Evolutionary conservation across 2,113 vertebrate genomes (phyloP).

Genomic region (Chroicocephalus ridibundus): DNA sequence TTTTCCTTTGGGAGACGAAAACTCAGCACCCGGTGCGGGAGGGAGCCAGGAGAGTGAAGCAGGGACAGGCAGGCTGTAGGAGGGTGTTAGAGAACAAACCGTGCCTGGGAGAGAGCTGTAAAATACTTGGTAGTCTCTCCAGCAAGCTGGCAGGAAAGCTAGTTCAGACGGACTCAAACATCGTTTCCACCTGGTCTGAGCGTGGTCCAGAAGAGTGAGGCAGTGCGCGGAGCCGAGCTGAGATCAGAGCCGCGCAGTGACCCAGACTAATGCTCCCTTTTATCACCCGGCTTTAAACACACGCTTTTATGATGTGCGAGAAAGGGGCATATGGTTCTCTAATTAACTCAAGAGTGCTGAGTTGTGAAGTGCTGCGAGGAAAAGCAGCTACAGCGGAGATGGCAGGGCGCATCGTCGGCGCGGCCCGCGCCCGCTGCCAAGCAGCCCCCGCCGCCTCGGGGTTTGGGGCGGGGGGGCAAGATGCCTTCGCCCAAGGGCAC

Average conservation of each 20-base stretch:
- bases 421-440: neutral
- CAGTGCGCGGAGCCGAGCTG: neutral
- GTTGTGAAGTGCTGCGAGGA: slow-evolving; percentile 31
- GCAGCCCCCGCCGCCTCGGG: neutral
- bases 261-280: slow-evolving; percentile 39
- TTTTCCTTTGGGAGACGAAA: neutral
- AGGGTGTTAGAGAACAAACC: slow-evolving; percentile 10
- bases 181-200: slow-evolving; percentile 46
- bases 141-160: slow-evolving; percentile 25
- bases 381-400: slow-evolving; percentile 34
- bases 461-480: neutral
- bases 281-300: slow-evolving; percentile 41
- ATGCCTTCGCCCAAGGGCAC: neutral
- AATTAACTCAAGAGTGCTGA: slow-evolving; percentile 56
- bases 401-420: neutral
- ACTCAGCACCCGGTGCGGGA: neutral
- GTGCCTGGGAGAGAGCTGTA: slow-evolving; percentile 17
- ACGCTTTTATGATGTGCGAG: slow-evolving; percentile 54
- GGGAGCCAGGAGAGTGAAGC: neutral
- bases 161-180: slow-evolving; percentile 19
- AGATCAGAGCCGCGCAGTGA: slow-evolving; percentile 1
- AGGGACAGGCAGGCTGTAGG: neutral
- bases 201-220: neutral
- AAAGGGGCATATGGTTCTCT: slow-evolving; percentile 57
- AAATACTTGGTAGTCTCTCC: slow-evolving; percentile 21